These are phyloP conservation scores for Gadopsis marmoratus DNA, from an alignment of 2,797 vertebrate genomes.

Conservation along the genomic window DNA sequence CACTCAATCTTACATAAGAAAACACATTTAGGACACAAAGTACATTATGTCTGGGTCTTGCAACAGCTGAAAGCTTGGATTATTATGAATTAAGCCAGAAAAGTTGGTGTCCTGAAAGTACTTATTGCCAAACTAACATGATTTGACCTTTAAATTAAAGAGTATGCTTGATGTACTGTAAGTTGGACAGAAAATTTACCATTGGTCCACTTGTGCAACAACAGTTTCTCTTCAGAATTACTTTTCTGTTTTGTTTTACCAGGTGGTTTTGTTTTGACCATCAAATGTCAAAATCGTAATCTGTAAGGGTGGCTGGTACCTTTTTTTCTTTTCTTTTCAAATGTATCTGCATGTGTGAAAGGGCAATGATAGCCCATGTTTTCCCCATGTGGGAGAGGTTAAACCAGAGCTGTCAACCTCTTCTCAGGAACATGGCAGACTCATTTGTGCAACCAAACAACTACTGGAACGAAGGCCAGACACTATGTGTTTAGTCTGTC, in stretches of 20 bases:
- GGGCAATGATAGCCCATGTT: not conserved
- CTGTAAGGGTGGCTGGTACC: not conserved
- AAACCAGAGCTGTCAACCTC: slow-evolving; percentile 22
- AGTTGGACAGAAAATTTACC: not conserved
- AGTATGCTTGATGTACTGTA: not conserved
- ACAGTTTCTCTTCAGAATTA: not conserved
- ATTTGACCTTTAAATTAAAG: slow-evolving; percentile 1
- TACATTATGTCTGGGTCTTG: slow-evolving; percentile 49
- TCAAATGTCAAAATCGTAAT: not conserved
- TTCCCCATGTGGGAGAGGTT: slow-evolving; percentile 33
- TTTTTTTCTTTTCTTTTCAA: not conserved
- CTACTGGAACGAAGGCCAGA: slow-evolving; percentile 58
- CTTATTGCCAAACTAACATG: slow-evolving; percentile 26
- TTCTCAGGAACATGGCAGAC: slow-evolving; percentile 28
- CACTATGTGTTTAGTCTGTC: slow-evolving; percentile 63
- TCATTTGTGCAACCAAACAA: slow-evolving; percentile 54
- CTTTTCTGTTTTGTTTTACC: not conserved
- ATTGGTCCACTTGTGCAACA: not conserved
- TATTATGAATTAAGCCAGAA: slow-evolving; percentile 46
- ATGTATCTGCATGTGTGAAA: no score
- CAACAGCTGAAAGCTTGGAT: slow-evolving; percentile 48
- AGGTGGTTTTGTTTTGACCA: not conserved
- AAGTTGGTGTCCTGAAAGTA: slow-evolving; percentile 23
- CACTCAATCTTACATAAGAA: slow-evolving; percentile 59
- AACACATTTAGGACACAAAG: slow-evolving; percentile 51